phyloP scores from a whole-genome alignment of 1,140 invertebrate species.

The Leptinotarsa undecemlineata region DNA sequence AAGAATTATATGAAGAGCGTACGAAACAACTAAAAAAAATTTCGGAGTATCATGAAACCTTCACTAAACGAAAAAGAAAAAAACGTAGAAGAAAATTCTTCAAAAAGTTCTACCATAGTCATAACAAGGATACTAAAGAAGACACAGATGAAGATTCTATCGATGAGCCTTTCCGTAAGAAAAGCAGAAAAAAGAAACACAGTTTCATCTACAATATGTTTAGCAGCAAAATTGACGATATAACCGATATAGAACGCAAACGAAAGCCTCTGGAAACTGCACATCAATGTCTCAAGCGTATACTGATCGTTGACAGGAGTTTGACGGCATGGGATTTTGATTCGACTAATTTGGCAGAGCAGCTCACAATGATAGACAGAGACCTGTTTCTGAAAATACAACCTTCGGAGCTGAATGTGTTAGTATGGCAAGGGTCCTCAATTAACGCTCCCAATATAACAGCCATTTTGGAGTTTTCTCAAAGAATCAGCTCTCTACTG shows the following conservation, averaged over 20 bases:
- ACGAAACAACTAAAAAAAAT: constrained; percentile 54
- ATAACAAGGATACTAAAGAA: constrained; percentile 17
- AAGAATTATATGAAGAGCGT: constrained; percentile 56
- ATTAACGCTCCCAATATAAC: constrained; percentile 60
- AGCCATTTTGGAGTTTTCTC: constrained; percentile 60
- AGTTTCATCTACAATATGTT: constrained; percentile 34
- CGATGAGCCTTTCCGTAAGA: constrained; percentile 16
- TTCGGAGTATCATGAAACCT: constrained; percentile 29
- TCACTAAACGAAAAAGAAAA: constrained; percentile 30
- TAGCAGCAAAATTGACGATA: constrained; percentile 8
- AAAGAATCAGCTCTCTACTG: constrained; percentile 59
- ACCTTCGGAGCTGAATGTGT: constrained; percentile 53
- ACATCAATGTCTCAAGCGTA: constrained; percentile 44
- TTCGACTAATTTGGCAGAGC: constrained; percentile 57
- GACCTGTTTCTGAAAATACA: constrained; percentile 60
- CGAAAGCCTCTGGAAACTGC: constrained; percentile 40
- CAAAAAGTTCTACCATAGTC: constrained; percentile 22
- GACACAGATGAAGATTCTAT: constrained; percentile 31
- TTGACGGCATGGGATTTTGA: constrained; percentile 61
- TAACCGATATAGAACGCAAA: background rate
- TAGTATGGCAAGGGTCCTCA: constrained; percentile 56
- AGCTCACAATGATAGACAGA: constrained; percentile 61
- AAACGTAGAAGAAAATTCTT: constrained; percentile 28
- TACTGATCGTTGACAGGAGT: constrained; percentile 54
- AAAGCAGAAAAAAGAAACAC: constrained; percentile 28